Evolutionary conservation across 2,888 invertebrate genomes (phyloP), one percentile per base, ranked within the genome.

Genomic region (Girardia tigrina): DNA sequence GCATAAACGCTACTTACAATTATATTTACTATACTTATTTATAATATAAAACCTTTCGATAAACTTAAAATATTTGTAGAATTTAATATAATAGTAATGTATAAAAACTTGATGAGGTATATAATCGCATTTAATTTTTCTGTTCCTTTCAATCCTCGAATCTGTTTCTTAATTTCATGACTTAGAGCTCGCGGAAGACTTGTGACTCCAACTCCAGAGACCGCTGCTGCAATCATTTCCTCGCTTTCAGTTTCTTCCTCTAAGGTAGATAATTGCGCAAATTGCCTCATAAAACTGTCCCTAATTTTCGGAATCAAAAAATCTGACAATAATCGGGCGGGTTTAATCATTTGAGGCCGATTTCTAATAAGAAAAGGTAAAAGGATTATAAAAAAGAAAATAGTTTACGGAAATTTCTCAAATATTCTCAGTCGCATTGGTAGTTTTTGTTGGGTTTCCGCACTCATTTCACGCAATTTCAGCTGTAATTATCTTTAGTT

Each of bases 211-310:
- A 29, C 73, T 6, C 29, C 73, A 16, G 26, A 29, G 8, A 36
- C 73, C 2, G 36, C 29, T 16, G 73, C 76, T 28, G 76, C 76
- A 27, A 77, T 26, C 42, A 71, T 77, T 42, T 77, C 77, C 16
- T 70, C 76, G 6, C 26, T 69, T 28, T 76, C 76, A 8, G 23
- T 71, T 27, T 70, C 75, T 2, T 71, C 75, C 29, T 75, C 76
- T 26, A 69, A 26, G 23, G 70, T 28, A 26, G 42, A 16, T 12
- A 69, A 8, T 28, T 71, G 27, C 2, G 77, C 91, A 84, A 98
- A 98, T 84, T 95, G 94, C 6, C 94, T 88, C 91, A 98, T 95
- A 84, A 99, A 98, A 79, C 95, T 97, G 84, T 99, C 98, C 56
- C 98, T 88, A 1, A 94, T 90, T 89, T 86, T 86, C 0, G 87